phyloP scores from a whole-genome alignment of 2,888 invertebrate genomes.

The Yponomeuta plumbellus region DNA sequence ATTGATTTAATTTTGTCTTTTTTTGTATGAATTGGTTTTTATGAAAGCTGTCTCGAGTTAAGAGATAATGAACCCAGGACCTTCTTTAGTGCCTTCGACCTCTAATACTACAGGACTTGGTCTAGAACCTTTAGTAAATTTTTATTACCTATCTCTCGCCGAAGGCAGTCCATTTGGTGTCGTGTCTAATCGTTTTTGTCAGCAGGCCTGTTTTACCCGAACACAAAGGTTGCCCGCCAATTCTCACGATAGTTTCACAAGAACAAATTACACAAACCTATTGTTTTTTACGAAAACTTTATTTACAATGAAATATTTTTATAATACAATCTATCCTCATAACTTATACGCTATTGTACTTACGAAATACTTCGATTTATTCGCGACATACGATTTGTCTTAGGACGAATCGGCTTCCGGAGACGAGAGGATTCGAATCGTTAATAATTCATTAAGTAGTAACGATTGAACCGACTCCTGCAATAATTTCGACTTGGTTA shows the following conservation, averaged over 20 bases:
- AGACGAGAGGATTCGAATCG: conserved; percentile 18
- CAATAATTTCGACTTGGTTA: background rate
- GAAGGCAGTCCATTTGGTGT: background rate
- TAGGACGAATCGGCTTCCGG: conserved; percentile 20
- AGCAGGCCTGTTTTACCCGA: background rate
- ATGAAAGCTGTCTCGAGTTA: too few species aligned
- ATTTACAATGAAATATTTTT: conserved; percentile 73
- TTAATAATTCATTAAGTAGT: conserved; percentile 12
- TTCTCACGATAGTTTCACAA: conserved; percentile 39
- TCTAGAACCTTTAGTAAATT: background rate
- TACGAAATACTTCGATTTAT: conserved; percentile 35
- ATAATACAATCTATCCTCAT: conserved; percentile 64
- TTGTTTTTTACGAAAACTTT: conserved; percentile 63
- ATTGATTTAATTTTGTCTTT: too few species aligned
- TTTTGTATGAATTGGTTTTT: too few species aligned
- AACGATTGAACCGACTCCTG: conserved; percentile 17
- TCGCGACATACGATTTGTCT: conserved; percentile 23
- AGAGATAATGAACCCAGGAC: too few species aligned
- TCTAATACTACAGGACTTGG: too few species aligned
- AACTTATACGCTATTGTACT: conserved; percentile 56
- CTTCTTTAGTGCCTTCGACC: too few species aligned
- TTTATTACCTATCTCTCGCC: background rate
- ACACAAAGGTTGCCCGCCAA: conserved; percentile 1
- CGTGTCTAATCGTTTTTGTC: background rate
- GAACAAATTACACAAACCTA: conserved; percentile 46